These are phyloP conservation scores for Chiloscyllium punctatum DNA, from an alignment of 2,797 vertebrate genomes.

Conservation along the genomic window DNA sequence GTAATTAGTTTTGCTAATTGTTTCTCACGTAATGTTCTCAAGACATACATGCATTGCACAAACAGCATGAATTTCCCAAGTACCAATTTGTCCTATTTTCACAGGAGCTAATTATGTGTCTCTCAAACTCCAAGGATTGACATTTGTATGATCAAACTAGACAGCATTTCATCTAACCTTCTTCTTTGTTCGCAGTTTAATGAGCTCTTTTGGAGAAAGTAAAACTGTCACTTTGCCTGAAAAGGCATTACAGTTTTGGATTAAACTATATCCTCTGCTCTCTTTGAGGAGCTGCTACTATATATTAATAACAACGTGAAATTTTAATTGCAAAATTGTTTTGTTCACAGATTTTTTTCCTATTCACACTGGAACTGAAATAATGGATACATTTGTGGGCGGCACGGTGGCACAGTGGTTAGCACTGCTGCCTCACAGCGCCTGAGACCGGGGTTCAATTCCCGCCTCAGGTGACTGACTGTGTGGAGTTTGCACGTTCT, in stretches of 20 bases:
- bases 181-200: not conserved
- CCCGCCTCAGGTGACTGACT: too few species aligned
- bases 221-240: not conserved
- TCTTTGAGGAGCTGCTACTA: not conserved
- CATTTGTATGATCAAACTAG: not conserved
- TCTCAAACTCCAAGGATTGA: not conserved
- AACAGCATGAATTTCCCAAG: not conserved
- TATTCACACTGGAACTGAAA: not conserved
- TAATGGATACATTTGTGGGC: not conserved
- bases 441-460: too few species aligned
- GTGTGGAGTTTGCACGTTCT: too few species aligned
- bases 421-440: too few species aligned
- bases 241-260: slow-evolving; percentile 7
- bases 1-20: slow-evolving; percentile 29
- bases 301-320: not conserved
- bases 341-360: not conserved
- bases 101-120: not conserved
- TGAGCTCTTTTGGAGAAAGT: not conserved
- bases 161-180: not conserved
- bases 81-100: slow-evolving; percentile 9
- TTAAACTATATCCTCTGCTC: not conserved
- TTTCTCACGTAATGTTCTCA: slow-evolving; percentile 6
- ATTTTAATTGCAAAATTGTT: not conserved
- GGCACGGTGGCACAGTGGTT: too few species aligned
- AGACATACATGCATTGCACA: not conserved